Evolutionary conservation across 2,888 invertebrate species (phyloP), one percentile per base, ranked within the genome.

Genomic region (Brachypalpus laphriformis): DNA sequence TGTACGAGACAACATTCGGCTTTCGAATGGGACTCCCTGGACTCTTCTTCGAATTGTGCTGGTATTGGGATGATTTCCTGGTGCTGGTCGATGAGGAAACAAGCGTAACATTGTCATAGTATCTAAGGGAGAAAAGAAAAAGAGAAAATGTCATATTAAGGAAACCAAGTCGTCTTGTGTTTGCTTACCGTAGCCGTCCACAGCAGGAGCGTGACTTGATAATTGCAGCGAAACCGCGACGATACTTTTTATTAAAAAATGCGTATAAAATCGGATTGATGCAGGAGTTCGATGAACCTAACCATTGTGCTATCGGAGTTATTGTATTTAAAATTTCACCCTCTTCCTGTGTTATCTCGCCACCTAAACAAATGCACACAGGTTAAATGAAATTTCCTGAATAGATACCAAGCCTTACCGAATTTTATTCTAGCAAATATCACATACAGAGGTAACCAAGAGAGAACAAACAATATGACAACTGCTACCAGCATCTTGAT

Each of bases 231-330:
- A 98, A 98, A 3, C 98, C 98, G 80, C 96, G 94, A 11, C 98
- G 94, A 92, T 96, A 98, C 91, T 98, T 98, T 91, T 97, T 97
- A 92, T 98, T 98, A 93, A 98, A 98, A 93, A 98, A 98, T 2
- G 98, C 97, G 91, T 98, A 98, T 75, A 98, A 93, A 86, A 98
- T 96, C 0, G 98, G 98, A 92, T 98, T 98, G 90, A 98, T 98
- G 93, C 98, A 98, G 18, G 97, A 97, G 92, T 98, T 98, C 16
- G 98, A 97, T 0, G 97, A 95, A 2, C 98, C 98, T 56, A 98
- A 93, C 97, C 97, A 97, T 91, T 97, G 98, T 4, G 97, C 98
- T 63, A 98, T 94, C 3, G 98, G 98, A 16, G 97, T 96, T 1
- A 96, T 95, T 18, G 96, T 94, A 54, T 95, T 95, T 40, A 97